A percentile compares a stretch with the other conserved stretches of the same genome.
These are phyloP conservation scores for Synanthedon myopaeformis DNA, from an alignment of 2,888 invertebrate genomes.

Conservation along the genomic window DNA sequence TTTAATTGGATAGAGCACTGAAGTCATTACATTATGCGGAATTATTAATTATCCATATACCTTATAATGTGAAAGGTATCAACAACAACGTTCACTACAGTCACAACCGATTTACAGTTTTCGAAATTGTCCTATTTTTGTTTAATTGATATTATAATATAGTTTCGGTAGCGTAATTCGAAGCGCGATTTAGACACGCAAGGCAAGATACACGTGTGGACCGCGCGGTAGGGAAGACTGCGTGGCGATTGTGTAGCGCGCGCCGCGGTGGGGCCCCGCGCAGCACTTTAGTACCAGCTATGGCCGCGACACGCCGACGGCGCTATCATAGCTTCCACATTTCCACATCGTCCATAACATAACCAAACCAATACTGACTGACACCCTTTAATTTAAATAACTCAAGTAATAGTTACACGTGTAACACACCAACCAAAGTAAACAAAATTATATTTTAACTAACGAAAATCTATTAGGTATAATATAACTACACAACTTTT, in stretches of 20 bases:
- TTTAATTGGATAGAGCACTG: conserved; percentile 49
- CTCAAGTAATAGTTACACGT: no score
- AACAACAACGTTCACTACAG: neutral
- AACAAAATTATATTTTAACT: no score
- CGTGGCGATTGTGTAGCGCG: conserved; percentile 57
- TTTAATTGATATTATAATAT: conserved; percentile 23
- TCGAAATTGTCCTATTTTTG: conserved; percentile 18
- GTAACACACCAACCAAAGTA: no score
- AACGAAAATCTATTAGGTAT: no score
- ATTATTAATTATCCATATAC: conserved; percentile 12
- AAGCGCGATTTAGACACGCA: conserved; percentile 1
- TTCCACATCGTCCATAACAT: conserved; percentile 3
- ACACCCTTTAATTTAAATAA: no score
- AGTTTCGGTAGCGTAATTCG: conserved; percentile 29
- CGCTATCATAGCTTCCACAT: conserved; percentile 21
- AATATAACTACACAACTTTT: no score
- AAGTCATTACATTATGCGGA: conserved; percentile 34
- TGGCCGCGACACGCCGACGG: conserved; percentile 21
- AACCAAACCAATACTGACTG: no score
- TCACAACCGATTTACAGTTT: neutral
- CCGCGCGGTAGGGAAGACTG: conserved; percentile 68
- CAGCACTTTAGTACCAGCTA: conserved; percentile 4
- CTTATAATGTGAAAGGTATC: conserved; percentile 7
- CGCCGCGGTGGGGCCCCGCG: conserved; percentile 33
- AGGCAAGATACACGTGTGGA: conserved; percentile 61